Evolutionary conservation across 2,888 invertebrate species (phyloP).

Genomic region (Junonia oenone): DNA sequence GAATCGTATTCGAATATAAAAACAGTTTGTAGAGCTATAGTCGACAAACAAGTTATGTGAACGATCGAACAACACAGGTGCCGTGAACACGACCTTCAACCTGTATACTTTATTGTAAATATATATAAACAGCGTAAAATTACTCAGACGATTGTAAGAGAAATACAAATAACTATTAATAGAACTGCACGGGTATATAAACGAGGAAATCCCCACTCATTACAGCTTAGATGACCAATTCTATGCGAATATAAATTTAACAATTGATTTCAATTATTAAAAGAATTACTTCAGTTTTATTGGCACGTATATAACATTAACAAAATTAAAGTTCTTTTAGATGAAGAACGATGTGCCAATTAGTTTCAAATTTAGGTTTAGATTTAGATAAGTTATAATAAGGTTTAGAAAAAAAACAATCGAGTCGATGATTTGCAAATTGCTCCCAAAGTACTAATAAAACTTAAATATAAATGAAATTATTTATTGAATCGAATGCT

Average conservation of each 20-base stretch:
- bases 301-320: not conserved
- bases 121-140: constrained; percentile 1
- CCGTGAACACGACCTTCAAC: constrained; percentile 12
- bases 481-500: constrained; percentile 5
- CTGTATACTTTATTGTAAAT: constrained; percentile 1
- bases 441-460: not conserved
- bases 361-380: too few species aligned
- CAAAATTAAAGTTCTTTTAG: not conserved
- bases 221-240: not conserved
- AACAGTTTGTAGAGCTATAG: too few species aligned
- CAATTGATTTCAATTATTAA: too few species aligned
- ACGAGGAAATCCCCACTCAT: not conserved
- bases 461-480: not conserved
- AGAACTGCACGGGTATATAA: not conserved
- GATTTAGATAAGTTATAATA: too few species aligned
- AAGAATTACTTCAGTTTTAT: not conserved
- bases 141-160: constrained; percentile 5
- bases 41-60: constrained; percentile 19
- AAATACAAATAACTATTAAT: constrained; percentile 12
- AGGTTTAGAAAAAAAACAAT: not conserved
- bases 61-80: constrained; percentile 6
- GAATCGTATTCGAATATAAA: too few species aligned
- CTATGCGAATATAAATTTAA: not conserved
- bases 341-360: too few species aligned
- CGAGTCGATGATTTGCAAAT: not conserved